Base-by-base conservation (phyloP, 1,140 invertebrate species). In the Leguminivora glycinivorella region DNA sequence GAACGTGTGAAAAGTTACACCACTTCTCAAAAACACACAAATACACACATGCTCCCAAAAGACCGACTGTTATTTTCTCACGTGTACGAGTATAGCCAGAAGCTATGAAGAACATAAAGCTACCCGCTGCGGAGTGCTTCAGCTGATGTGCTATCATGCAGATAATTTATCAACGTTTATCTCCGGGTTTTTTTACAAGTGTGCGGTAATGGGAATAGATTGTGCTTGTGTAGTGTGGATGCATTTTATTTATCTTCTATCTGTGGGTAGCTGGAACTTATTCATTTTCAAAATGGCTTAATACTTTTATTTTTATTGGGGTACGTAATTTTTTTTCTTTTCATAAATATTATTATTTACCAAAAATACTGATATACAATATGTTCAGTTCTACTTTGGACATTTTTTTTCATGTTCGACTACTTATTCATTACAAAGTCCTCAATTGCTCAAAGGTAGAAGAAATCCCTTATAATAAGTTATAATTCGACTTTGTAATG, bases 111-210 rank as follows among this genome's bases (percentile, higher is more conserved):
- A 77, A 78, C 79, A 82, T 79, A 79, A 81, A 81, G 72, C 70
- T 70, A 75, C 72, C 70, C 71, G 63, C 34, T 56, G 70, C 75
- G 66, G 70, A 77, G 71, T 74, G 80, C 75, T 85, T 83, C 85
- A 85, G 77, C 74, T 78, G 78, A 72, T 70, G 60, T 70, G 71
- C 58, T 77, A 82, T 84, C 76, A 84, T 83, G 75, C n/a, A 72
- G 75, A 84, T 86, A 84, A 89, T 87, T 89, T 89, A 86, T 89
- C 84, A 87, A 72, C 77, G 76, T 84, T 78, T 88, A 87, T 88
- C 84, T 83, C 58, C 58, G 43, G 69, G 74, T 69, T 81, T 81
- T 81, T 72, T 76, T 70, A 68, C 66, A 79, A 79, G 72, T 77
- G 77, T 77, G 56, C 73, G 77, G 77, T 76, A 76, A 70, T 69